These are phyloP conservation scores for Scatophagus argus DNA, from an alignment of 2,113 vertebrate genomes.

Conservation along the genomic window DNA sequence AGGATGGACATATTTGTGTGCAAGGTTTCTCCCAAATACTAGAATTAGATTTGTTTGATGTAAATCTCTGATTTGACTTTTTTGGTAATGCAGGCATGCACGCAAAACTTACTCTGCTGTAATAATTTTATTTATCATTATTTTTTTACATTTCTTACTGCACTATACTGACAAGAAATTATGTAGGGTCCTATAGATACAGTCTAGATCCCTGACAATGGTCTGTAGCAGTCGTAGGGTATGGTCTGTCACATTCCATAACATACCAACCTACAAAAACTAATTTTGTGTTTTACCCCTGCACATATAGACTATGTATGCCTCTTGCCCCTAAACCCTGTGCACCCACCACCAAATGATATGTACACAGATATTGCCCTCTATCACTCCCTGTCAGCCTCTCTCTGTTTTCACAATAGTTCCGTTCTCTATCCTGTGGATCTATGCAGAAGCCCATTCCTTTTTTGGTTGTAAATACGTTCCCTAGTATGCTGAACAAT, in stretches of 20 bases:
- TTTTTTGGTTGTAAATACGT: constrained; percentile 85
- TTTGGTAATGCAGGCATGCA: constrained; percentile 57
- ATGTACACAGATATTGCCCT: constrained; percentile 65
- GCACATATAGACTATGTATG: constrained; percentile 55
- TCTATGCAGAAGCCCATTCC: constrained; percentile 88
- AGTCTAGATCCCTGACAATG: constrained; percentile 42
- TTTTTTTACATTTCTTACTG: constrained; percentile 24
- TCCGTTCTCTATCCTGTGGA: constrained; percentile 84
- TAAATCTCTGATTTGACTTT: constrained; percentile 52
- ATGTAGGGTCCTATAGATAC: constrained; percentile 42
- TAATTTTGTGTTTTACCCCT: constrained; percentile 41
- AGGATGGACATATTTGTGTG: constrained; percentile 32
- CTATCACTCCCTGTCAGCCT: constrained; percentile 64
- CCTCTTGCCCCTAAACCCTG: constrained; percentile 38
- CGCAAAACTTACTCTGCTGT: constrained; percentile 44
- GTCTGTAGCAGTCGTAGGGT: constrained; percentile 63
- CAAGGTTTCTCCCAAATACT: constrained; percentile 48
- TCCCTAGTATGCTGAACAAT: constrained; percentile 78
- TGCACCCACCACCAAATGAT: constrained; percentile 63
- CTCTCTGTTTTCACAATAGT: constrained; percentile 69
- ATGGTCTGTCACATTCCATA: constrained; percentile 52
- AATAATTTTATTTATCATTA: constrained; percentile 26
- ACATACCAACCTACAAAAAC: constrained; percentile 50
- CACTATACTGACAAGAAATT: constrained; percentile 41
- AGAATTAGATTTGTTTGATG: constrained; percentile 45